Evolutionary conservation across 2,888 invertebrate genomes (phyloP).

Genomic region (Protonemura montana): DNA sequence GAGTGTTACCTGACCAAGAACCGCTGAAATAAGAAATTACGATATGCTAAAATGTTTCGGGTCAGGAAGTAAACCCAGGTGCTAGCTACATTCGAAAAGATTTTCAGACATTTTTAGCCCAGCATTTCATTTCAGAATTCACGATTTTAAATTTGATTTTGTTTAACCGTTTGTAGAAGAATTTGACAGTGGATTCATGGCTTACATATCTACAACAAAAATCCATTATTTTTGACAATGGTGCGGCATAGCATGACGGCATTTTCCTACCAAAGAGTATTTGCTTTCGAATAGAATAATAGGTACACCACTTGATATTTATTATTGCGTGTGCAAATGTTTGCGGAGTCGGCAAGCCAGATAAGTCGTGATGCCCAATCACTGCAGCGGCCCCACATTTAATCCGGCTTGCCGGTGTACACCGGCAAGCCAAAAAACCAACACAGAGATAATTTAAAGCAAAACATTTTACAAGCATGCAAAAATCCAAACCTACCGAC

Average conservation of each 20-base stretch:
- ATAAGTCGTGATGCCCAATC: not conserved
- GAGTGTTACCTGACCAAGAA: too few species aligned
- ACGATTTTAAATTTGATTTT: too few species aligned
- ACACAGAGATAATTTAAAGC: not conserved
- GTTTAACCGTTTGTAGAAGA: too few species aligned
- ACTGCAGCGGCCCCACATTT: too few species aligned
- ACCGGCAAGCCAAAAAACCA: not conserved
- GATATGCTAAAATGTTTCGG: too few species aligned
- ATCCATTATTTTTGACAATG: slow-evolving; percentile 7
- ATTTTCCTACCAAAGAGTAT: not conserved
- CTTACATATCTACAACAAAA: not conserved
- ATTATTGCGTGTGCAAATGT: not conserved
- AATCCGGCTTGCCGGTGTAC: not conserved
- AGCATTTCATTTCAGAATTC: too few species aligned
- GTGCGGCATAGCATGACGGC: not conserved
- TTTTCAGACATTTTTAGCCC: too few species aligned
- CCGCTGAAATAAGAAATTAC: too few species aligned
- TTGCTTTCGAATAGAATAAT: not conserved
- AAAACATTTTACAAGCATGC: not conserved
- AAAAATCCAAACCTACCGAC: not conserved
- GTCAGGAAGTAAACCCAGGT: too few species aligned
- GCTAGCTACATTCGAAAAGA: too few species aligned
- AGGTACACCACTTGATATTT: not conserved
- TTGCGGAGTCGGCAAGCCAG: not conserved
- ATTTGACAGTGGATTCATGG: too few species aligned